Percentiles rank a stretch among this genome's conserved stretches.
Conservation (phyloP, 1,140 invertebrate species). For the Phymorhynchus buccinoides region DNA sequence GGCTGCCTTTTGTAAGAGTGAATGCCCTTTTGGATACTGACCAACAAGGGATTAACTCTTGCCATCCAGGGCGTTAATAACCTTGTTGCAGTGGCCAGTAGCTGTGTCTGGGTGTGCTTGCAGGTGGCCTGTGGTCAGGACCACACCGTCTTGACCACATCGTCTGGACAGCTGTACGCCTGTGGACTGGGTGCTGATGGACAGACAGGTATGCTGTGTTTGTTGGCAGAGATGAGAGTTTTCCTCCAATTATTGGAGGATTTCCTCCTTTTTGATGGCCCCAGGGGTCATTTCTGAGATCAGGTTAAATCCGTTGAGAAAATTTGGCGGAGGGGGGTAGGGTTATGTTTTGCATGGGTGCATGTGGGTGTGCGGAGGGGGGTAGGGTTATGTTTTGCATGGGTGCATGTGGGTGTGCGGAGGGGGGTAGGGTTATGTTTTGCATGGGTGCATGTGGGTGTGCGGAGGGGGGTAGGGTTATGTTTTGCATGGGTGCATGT, state of each 20-base stretch:
- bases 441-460: neutral
- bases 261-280: too few relatives aligned
- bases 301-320: too few relatives aligned
- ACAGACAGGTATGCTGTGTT: slow-evolving; percentile 85
- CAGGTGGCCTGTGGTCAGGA: slow-evolving; percentile 90
- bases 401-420: too few relatives aligned
- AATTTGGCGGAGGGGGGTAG: too few relatives aligned
- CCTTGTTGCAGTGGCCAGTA: neutral
- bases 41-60: neutral
- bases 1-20: too few relatives aligned
- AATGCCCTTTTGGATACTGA: neutral
- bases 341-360: too few relatives aligned
- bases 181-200: slow-evolving; percentile 82
- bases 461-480: too few relatives aligned
- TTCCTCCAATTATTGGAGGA: neutral
- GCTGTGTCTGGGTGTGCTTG: neutral
- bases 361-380: too few relatives aligned
- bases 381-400: too few relatives aligned
- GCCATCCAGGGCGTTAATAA: neutral
- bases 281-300: too few relatives aligned
- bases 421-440: neutral
- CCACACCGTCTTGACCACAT: slow-evolving; percentile 86
- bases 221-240: neutral
- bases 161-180: neutral
- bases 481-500: too few relatives aligned